A percentile compares a stretch with the other conserved stretches of the same genome.
These are phyloP conservation scores for Dichetophora obliterata DNA, from an alignment of 2,888 invertebrate species.

Conservation along the genomic window DNA sequence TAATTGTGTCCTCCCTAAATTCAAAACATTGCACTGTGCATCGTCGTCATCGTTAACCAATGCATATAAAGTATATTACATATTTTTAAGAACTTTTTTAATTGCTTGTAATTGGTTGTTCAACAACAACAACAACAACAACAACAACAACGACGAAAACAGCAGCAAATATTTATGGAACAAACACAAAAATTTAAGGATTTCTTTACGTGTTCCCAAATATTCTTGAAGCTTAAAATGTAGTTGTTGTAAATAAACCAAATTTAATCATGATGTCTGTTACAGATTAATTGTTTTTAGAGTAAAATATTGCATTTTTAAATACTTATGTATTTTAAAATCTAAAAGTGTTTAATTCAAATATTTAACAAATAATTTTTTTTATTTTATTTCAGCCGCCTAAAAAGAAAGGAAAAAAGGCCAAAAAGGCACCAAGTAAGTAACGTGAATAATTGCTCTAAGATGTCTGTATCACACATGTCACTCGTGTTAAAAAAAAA, in stretches of 20 bases:
- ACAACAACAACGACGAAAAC: neutral
- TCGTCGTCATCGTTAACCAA: neutral
- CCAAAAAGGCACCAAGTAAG: slow-evolving; percentile 67
- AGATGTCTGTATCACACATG: too few species aligned
- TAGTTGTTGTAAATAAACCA: too few species aligned
- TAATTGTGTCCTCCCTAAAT: too few species aligned
- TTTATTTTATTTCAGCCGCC: slow-evolving; percentile 62
- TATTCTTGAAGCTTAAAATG: too few species aligned
- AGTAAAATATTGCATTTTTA: too few species aligned
- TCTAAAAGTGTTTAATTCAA: neutral
- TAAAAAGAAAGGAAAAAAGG: slow-evolving; percentile 67
- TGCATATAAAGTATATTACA: neutral
- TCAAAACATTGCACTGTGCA: too few species aligned
- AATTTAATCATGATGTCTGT: too few species aligned
- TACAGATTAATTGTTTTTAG: too few species aligned
- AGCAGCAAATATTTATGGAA: neutral
- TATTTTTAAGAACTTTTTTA: neutral
- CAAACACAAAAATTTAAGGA: too few species aligned
- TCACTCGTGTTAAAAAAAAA: too few species aligned
- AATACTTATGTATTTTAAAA: neutral
- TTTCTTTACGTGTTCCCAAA: too few species aligned
- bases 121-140: slow-evolving; percentile 18
- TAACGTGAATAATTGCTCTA: slow-evolving; percentile 27
- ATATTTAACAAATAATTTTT: slow-evolving; percentile 31
- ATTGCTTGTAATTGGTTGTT: slow-evolving; percentile 29